Evolutionary conservation across 2,113 vertebrate species (phyloP), one percentile per base, ranked within the genome.

Genomic region (Gavialis gangeticus): DNA sequence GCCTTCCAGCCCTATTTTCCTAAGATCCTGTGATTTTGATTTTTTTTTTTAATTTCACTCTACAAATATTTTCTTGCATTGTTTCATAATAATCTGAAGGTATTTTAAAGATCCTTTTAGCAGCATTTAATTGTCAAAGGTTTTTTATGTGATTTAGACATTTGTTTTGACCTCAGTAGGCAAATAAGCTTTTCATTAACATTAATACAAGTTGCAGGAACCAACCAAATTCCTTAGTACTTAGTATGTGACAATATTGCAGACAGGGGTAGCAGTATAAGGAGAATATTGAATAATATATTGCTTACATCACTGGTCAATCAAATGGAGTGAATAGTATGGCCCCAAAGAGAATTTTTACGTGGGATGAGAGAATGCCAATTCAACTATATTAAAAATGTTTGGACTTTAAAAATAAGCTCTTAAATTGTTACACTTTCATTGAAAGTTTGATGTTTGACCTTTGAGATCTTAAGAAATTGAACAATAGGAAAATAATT

Each of bases 31-130:
- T 46, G 46, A 46, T 46, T 46, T 46, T 46, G 46, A 46, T 46
- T 46, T 46, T 46, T 34, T 34, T 93, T 96, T 54, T 30, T 85
- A 60, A 81, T 93, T 93, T 78, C 75, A 69, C 0, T 1, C n/a
- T 82, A 56, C 24, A 91, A 90, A 56, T 90, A 59, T 86, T 94
- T 94, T 75, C 77, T 76, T 10, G 15, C 88, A 80, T 54, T 60
- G 30, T 67, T 90, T 9, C 37, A 64, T 66, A 77, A 18, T 78
- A 64, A 91, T 87, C 7, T 27, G 15, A 71, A 94, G 69, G 57
- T 0, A 0, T 76, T 90, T 85, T 6, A 84, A 87, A 89, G 24
- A 6, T 55, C 5, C 3, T 83, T 91, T 85, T 22, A 79, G 24
- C 10, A 75, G 71, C 6, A 91, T 71, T 84, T 56, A 54, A 76